These are phyloP conservation scores for Xanthia togata DNA, from an alignment of 2,888 invertebrate genomes.

Conservation along the genomic window DNA sequence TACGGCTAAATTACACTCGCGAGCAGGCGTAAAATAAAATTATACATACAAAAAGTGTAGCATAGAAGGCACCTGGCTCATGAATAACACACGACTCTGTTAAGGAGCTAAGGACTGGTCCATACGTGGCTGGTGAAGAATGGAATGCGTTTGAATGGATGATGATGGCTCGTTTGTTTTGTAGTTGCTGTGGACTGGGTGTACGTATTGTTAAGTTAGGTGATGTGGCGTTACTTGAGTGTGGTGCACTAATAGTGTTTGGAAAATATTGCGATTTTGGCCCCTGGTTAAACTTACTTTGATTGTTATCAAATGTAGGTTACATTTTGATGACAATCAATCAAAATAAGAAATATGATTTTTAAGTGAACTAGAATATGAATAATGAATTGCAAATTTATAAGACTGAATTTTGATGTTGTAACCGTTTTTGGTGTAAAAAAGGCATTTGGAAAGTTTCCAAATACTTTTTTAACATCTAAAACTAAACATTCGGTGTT, in stretches of 20 bases:
- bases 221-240: background rate
- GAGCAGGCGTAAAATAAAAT: constrained; percentile 65
- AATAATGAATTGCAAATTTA: too few relatives aligned
- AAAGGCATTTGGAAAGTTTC: too few relatives aligned
- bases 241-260: background rate
- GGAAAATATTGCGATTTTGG: background rate
- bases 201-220: background rate
- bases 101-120: constrained; percentile 62
- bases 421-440: too few relatives aligned
- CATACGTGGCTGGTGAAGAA: constrained; percentile 44
- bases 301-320: background rate
- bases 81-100: constrained; percentile 70
- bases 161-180: background rate
- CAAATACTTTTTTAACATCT: too few relatives aligned
- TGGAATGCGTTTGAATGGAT: constrained; percentile 2
- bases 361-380: too few relatives aligned
- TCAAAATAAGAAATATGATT: too few relatives aligned
- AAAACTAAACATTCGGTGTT: too few relatives aligned
- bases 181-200: background rate
- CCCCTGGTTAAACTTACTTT: background rate
- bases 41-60: constrained; percentile 68
- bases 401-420: too few relatives aligned
- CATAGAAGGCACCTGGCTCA: constrained; percentile 72
- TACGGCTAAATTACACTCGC: constrained; percentile 60
- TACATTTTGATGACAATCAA: too few relatives aligned